Percentiles rank a stretch among this genome's conserved stretches.
Evolutionary conservation across 2,113 vertebrate species (phyloP).

Genomic region (Chaetodon trifascialis): DNA sequence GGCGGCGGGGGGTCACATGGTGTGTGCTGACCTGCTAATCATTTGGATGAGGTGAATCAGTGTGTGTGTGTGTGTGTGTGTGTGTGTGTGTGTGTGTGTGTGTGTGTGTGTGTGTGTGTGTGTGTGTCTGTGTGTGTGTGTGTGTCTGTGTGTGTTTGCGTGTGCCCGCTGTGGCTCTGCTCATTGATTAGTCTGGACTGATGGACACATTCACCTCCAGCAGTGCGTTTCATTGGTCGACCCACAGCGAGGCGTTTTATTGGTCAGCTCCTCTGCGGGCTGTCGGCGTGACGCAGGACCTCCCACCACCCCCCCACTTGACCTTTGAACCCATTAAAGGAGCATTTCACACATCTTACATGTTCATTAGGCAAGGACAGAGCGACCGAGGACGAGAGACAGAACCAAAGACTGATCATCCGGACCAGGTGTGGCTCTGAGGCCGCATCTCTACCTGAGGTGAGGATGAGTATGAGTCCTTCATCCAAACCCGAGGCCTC

Average conservation of each 20-base stretch:
- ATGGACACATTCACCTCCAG: slow-evolving; percentile 64
- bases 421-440: too few species aligned
- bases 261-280: slow-evolving; percentile 3
- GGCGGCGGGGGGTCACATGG: slow-evolving; percentile 19
- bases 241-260: slow-evolving; percentile 39
- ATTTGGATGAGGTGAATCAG: background rate
- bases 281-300: slow-evolving; percentile 6
- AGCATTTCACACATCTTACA: slow-evolving; percentile 7
- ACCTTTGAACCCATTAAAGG: slow-evolving; percentile 47
- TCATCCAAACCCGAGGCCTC: too few species aligned
- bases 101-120: slow-evolving; percentile 17
- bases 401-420: too few species aligned
- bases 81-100: slow-evolving; percentile 17
- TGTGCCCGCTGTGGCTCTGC: slow-evolving; percentile 45
- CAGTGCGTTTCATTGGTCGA: slow-evolving; percentile 58
- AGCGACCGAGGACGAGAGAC: background rate
- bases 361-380: background rate
- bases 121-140: slow-evolving; percentile 22
- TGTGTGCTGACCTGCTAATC: slow-evolving; percentile 48
- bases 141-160: slow-evolving; percentile 13
- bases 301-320: background rate
- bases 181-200: slow-evolving; percentile 67
- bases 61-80: slow-evolving; percentile 19
- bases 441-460: too few species aligned
- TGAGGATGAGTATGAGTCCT: too few species aligned